These are phyloP conservation scores for zebrafish (Danio rerio) DNA, from an alignment of 2,113 vertebrate genomes.

Conservation along the genomic window GRCz12tu NC_133192.1:17151001-17151500, in stretches of 20 bases:
- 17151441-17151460: too few relatives aligned
- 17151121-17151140: not conserved
- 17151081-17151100: conserved; percentile 34
- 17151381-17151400: too few relatives aligned
- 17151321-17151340: too few relatives aligned
- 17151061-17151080: conserved; percentile 34
- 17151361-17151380: too few relatives aligned
- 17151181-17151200: not conserved
- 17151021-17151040: not conserved
- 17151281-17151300: too few relatives aligned
- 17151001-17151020: conserved; percentile 4
- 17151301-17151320: too few relatives aligned
- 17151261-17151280: too few relatives aligned
- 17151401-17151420: too few relatives aligned
- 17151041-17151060: conserved; percentile 23
- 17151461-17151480: too few relatives aligned
- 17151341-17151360: too few relatives aligned
- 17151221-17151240: not conserved
- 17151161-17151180: not conserved
- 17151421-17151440: too few relatives aligned
- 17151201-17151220: not conserved
- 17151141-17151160: conserved; percentile 28
- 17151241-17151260: not conserved
- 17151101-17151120: conserved; percentile 11
- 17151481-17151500: too few relatives aligned